Percentiles rank a stretch among this genome's conserved stretches.
phyloP scores from a whole-genome alignment of 2,888 invertebrate species.

The Apocheima hispidaria region DNA sequence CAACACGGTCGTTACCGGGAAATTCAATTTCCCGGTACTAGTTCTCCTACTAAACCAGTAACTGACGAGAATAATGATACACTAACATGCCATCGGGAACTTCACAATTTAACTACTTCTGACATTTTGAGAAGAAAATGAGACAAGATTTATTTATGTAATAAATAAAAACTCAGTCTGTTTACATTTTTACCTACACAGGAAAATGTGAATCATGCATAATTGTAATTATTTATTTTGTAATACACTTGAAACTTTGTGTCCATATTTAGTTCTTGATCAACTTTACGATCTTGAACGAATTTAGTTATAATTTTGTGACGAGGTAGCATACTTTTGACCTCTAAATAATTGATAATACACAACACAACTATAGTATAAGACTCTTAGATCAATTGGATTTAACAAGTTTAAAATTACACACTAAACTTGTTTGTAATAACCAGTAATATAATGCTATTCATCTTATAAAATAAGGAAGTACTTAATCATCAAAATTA shows the following conservation, averaged over 20 bases:
- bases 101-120: conserved; percentile 26
- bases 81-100: conserved; percentile 63
- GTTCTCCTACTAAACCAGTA: conserved; percentile 63
- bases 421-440: not conserved
- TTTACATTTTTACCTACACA: not conserved
- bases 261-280: not conserved
- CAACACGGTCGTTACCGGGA: conserved; percentile 47
- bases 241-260: not conserved
- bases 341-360: not conserved
- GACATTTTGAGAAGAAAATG: conserved; percentile 13
- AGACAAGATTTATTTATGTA: not conserved
- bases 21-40: too few species aligned
- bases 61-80: conserved; percentile 66
- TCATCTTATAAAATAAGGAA: conserved; percentile 29
- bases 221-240: too few species aligned
- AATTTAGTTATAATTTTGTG: not conserved
- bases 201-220: not conserved
- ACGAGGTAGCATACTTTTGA: not conserved
- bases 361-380: not conserved
- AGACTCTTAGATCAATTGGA: conserved; percentile 1
- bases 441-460: conserved; percentile 17
- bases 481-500: conserved; percentile 24
- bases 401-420: conserved; percentile 17
- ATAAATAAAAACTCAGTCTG: not conserved
- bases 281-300: not conserved